phyloP scores from a whole-genome alignment of 1,140 invertebrate genomes.

The Ips typographus region DNA sequence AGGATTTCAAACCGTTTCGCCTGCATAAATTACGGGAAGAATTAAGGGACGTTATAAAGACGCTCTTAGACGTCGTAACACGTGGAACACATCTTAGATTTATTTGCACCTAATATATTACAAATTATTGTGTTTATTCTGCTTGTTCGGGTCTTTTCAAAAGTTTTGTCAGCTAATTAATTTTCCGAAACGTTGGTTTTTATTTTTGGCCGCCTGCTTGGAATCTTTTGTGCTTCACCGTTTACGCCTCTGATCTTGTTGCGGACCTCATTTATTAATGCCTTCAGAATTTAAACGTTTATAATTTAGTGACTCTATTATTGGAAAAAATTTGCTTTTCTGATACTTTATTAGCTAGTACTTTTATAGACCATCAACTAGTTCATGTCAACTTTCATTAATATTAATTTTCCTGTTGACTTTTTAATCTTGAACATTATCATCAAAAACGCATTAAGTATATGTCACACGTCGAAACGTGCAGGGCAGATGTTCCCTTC shows the following conservation, averaged over 20 bases:
- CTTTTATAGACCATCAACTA: too few species aligned
- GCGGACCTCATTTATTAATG: not conserved
- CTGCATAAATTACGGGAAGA: constrained; percentile 23
- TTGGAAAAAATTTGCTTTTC: too few species aligned
- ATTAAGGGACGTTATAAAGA: constrained; percentile 26
- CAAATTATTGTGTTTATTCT: constrained; percentile 34
- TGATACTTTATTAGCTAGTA: too few species aligned
- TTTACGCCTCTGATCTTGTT: constrained; percentile 10
- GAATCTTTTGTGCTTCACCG: constrained; percentile 15
- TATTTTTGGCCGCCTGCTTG: constrained; percentile 12
- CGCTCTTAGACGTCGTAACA: constrained; percentile 18
- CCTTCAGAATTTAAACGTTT: not conserved
- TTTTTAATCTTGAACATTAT: constrained; percentile 18
- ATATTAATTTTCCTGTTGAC: constrained; percentile 8
- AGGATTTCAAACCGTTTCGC: constrained; percentile 15
- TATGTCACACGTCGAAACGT: constrained; percentile 1
- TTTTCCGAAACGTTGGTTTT: constrained; percentile 19
- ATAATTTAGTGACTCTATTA: too few species aligned
- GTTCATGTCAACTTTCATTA: not conserved
- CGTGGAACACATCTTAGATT: constrained; percentile 30
- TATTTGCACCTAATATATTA: constrained; percentile 35
- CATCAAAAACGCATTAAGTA: constrained; percentile 30
- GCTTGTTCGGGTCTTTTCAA: constrained; percentile 26
- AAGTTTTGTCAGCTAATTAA: constrained; percentile 32
- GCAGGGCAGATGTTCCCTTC: constrained; percentile 16